phyloP scores from a whole-genome alignment of 2,888 invertebrate genomes.

The Xiphydria camelus region DNA sequence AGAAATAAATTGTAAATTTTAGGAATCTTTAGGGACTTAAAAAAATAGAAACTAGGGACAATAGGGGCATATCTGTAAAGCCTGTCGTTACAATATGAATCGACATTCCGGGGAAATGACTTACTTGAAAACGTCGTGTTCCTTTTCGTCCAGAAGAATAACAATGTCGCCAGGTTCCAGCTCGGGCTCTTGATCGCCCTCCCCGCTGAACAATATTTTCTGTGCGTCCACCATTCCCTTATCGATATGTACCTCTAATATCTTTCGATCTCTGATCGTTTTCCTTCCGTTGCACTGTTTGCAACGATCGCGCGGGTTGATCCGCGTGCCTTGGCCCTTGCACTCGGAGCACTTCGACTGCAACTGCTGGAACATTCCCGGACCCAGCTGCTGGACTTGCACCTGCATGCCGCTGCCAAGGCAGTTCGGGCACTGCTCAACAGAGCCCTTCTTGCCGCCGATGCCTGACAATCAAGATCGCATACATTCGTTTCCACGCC shows the following conservation, averaged over 20 bases:
- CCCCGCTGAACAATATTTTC: constrained; percentile 89
- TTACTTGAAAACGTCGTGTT: constrained; percentile 75
- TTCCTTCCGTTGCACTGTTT: constrained; percentile 92
- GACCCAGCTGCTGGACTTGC: constrained; percentile 72
- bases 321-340: constrained; percentile 82
- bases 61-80: too few species aligned
- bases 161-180: constrained; percentile 93
- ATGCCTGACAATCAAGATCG: constrained; percentile 58
- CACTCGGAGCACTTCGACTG: constrained; percentile 88
- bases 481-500: background rate
- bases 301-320: constrained; percentile 90
- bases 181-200: constrained; percentile 96
- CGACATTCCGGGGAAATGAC: constrained; percentile 24
- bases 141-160: constrained; percentile 93
- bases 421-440: constrained; percentile 85
- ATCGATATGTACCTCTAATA: constrained; percentile 93
- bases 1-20: too few species aligned
- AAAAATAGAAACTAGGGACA: too few species aligned
- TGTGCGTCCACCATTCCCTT: constrained; percentile 96
- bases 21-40: too few species aligned
- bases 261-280: constrained; percentile 86
- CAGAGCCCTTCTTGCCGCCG: constrained; percentile 92
- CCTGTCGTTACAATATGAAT: background rate
- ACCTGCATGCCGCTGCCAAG: constrained; percentile 85
- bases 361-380: constrained; percentile 86